These are phyloP conservation scores for Agrenia bidenticulata DNA, from an alignment of 2,888 invertebrate genomes.

Conservation along the genomic window DNA sequence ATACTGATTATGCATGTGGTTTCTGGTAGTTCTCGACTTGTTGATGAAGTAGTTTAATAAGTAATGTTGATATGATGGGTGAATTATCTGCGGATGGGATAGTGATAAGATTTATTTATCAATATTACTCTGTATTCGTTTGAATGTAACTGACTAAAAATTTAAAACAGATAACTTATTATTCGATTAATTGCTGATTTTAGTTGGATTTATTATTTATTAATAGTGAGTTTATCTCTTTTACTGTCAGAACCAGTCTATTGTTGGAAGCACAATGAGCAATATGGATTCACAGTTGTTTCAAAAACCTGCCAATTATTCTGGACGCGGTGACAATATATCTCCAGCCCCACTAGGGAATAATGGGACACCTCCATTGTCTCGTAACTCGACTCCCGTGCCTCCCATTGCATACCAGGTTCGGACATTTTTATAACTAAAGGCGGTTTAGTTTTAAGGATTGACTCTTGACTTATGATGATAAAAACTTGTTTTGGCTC, in stretches of 20 bases:
- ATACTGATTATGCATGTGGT: too few relatives aligned
- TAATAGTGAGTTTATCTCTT: too few relatives aligned
- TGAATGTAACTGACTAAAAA: too few relatives aligned
- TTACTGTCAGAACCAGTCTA: not conserved
- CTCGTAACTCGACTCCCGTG: conserved; percentile 27
- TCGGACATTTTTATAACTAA: not conserved
- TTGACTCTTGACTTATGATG: not conserved
- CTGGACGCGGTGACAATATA: conserved; percentile 5
- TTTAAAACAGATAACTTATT: too few relatives aligned
- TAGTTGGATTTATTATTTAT: too few relatives aligned
- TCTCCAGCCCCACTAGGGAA: conserved; percentile 14
- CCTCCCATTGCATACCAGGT: conserved; percentile 31
- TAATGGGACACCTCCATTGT: conserved; percentile 21
- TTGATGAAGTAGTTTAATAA: too few relatives aligned
- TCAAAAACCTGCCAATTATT: conserved; percentile 9
- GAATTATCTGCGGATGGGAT: too few relatives aligned
- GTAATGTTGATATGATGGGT: too few relatives aligned
- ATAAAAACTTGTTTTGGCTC: not conserved
- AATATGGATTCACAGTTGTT: conserved; percentile 9
- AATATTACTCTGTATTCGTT: too few relatives aligned
- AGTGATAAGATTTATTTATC: too few relatives aligned
- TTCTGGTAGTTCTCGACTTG: too few relatives aligned
- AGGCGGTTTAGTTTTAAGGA: not conserved
- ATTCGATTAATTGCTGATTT: not conserved
- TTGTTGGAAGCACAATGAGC: not conserved